Conservation (phyloP, 2,113 vertebrate genomes). For the Serilophus lunatus region DNA sequence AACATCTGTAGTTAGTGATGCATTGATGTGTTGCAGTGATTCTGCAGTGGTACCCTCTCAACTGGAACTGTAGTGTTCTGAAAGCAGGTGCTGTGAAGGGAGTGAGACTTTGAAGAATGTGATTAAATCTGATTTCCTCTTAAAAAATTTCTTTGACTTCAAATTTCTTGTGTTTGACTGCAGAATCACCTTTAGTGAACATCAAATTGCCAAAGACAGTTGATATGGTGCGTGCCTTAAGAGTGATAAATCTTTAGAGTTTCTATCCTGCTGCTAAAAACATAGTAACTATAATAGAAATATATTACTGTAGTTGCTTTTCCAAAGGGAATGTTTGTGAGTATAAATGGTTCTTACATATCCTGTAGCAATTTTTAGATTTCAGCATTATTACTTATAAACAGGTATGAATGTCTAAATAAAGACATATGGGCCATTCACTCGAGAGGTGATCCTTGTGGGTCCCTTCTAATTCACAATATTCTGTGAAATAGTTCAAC, state of each 20-base stretch:
- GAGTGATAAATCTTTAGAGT: neutral
- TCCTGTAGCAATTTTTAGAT: neutral
- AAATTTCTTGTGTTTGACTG: neutral
- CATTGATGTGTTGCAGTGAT: too few species aligned
- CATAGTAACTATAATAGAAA: neutral
- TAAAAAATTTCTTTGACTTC: neutral
- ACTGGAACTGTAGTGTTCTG: neutral
- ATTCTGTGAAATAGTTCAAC: too few species aligned
- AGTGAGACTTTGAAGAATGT: neutral
- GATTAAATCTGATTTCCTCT: neutral
- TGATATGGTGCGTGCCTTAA: neutral
- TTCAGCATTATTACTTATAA: neutral
- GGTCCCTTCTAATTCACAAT: too few species aligned
- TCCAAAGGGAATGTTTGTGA: neutral
- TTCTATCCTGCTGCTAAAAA: neutral
- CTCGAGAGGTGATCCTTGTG: too few species aligned
- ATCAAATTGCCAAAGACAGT: neutral
- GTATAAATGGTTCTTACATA: neutral
- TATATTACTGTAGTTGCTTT: neutral
- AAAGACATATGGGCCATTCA: neutral
- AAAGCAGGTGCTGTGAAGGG: neutral
- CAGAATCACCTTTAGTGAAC: neutral
- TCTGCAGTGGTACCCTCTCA: neutral
- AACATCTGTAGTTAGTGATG: neutral
- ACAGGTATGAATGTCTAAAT: neutral